Percentiles rank a stretch among this genome's conserved stretches.
These are phyloP conservation scores for Champsocephalus esox DNA, from an alignment of 2,797 vertebrate species.

Conservation along the genomic window DNA sequence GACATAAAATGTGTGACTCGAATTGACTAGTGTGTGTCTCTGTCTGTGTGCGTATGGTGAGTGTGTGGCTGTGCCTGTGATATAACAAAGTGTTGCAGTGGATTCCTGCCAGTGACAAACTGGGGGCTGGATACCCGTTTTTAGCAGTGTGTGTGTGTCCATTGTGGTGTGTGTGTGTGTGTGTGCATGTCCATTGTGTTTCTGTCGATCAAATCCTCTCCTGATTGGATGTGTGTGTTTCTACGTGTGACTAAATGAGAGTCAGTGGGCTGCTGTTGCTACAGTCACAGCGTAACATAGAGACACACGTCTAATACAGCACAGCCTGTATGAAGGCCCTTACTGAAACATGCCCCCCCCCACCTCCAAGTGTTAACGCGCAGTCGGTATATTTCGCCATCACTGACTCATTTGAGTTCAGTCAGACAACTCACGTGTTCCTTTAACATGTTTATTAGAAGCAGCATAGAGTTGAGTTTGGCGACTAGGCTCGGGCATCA, in stretches of 20 bases:
- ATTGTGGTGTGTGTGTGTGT: conserved; percentile 38
- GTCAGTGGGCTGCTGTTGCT: conserved; percentile 39
- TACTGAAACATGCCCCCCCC: conserved; percentile 41
- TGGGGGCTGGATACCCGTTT: conserved; percentile 53
- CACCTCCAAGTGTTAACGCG: conserved; percentile 35
- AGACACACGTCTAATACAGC: conserved; percentile 31
- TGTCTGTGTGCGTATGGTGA: conserved; percentile 34
- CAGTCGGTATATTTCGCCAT: conserved; percentile 30
- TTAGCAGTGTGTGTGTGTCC: conserved; percentile 37
- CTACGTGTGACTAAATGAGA: conserved; percentile 32
- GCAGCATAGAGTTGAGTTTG: too few species aligned
- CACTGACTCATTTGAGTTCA: conserved; percentile 30
- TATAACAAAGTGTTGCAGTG: conserved; percentile 61
- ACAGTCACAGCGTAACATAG: conserved; percentile 31
- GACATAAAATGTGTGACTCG: conserved; percentile 57
- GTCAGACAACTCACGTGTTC: too few species aligned
- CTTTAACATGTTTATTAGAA: too few species aligned
- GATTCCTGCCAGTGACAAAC: conserved; percentile 59
- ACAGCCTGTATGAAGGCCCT: conserved; percentile 31
- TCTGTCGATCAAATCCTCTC: conserved; percentile 39
- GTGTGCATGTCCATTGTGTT: conserved; percentile 21
- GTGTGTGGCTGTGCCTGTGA: conserved; percentile 39
- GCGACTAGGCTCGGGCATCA: too few species aligned
- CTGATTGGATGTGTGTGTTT: conserved; percentile 35
- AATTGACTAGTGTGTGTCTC: conserved; percentile 38